Evolutionary conservation across 1,140 invertebrate species (phyloP).

Genomic region (Brachionus plicatilis): DNA sequence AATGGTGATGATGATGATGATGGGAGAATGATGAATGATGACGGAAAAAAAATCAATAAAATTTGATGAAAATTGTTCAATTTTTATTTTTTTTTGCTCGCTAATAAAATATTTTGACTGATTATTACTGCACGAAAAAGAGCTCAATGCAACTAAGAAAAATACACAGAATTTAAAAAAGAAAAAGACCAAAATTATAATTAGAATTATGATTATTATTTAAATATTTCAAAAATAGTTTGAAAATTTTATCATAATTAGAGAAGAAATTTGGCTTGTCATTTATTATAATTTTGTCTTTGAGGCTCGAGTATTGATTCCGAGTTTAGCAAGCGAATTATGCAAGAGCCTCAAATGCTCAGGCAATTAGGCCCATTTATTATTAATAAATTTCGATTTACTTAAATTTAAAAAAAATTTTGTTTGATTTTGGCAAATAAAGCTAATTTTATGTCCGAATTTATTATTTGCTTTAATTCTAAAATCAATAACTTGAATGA

Average conservation of each 20-base stretch:
- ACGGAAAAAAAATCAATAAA: slow-evolving; percentile 1
- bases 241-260: not conserved
- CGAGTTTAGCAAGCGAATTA: not conserved
- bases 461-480: not conserved
- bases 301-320: not conserved
- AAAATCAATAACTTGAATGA: not conserved
- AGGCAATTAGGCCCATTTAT: not conserved
- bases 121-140: not conserved
- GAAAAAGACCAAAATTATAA: not conserved
- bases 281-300: not conserved
- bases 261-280: not conserved
- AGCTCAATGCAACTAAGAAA: not conserved
- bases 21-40: not conserved
- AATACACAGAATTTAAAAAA: not conserved
- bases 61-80: not conserved
- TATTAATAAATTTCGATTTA: not conserved
- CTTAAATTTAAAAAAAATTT: not conserved
- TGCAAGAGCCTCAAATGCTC: not conserved
- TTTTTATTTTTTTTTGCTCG: not conserved
- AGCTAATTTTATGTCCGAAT: not conserved
- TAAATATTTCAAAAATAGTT: slow-evolving; percentile 3
- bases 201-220: not conserved
- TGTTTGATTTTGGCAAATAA: not conserved
- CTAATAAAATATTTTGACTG: not conserved
- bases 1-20: not conserved